These are phyloP conservation scores for Epizoanthus stellaris DNA, from an alignment of 92 coral and sea anemone species.

Conservation along the genomic window DNA sequence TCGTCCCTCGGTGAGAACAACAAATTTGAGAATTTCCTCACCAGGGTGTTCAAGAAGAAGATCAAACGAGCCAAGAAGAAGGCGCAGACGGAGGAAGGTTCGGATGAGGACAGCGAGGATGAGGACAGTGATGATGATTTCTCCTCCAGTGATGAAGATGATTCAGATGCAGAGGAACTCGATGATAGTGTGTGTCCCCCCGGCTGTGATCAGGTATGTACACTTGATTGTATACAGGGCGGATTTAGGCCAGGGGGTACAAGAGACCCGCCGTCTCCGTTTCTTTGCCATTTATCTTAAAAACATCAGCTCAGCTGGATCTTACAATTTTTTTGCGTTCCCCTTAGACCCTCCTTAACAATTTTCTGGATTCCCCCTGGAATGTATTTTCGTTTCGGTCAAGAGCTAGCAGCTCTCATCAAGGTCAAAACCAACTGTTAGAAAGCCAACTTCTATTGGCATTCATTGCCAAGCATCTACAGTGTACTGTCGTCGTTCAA, in stretches of 20 bases:
- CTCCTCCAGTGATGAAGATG: conserved; percentile 96
- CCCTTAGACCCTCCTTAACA: too few relatives aligned
- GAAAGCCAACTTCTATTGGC: too few relatives aligned
- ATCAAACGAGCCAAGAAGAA: conserved; percentile 98
- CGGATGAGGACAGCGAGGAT: conserved; percentile 98
- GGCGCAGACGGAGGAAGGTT: conserved; percentile 86
- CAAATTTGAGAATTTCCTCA: conserved; percentile 94
- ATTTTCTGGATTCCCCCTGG: too few relatives aligned
- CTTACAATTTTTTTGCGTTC: too few relatives aligned
- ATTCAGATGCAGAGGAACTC: conserved; percentile 90
- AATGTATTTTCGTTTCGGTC: too few relatives aligned
- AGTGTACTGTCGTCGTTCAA: too few relatives aligned
- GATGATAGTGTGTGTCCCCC: conserved; percentile 99
- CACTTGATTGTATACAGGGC: neutral
- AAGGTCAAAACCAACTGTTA: too few relatives aligned
- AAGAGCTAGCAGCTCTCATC: too few relatives aligned
- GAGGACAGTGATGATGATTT: conserved; percentile 97
- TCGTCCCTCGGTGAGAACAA: conserved; percentile 96
- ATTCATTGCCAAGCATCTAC: too few relatives aligned
- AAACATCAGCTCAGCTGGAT: neutral
- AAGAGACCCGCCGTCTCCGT: neutral
- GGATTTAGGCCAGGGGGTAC: neutral
- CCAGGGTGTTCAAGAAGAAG: conserved; percentile 95
- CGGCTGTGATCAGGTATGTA: conserved; percentile 92
- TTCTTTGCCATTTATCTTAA: neutral